A percentile compares a stretch with the other conserved stretches of the same genome.
Conservation (phyloP, 2,797 vertebrate genomes). For the Masticophis lateralis region DNA sequence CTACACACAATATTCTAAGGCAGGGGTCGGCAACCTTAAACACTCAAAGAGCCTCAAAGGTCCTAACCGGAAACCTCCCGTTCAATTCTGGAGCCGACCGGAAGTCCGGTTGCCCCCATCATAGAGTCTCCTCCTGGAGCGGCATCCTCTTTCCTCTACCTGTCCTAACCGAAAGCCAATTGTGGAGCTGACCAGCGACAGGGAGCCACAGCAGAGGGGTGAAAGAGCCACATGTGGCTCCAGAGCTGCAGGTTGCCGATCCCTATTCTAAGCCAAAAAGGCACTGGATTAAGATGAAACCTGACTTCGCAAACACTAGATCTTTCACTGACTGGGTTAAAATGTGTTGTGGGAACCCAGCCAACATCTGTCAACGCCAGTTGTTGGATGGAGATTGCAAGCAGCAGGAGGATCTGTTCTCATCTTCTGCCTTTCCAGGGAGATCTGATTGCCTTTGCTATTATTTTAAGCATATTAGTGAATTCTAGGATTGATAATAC, state of each 20-base stretch:
- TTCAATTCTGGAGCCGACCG: too few relatives aligned
- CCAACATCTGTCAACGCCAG: neutral
- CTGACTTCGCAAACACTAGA: neutral
- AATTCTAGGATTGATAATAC: conserved; percentile 17
- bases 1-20: neutral
- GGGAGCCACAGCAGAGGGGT: too few relatives aligned
- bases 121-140: too few relatives aligned
- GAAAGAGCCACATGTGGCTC: too few relatives aligned
- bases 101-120: too few relatives aligned
- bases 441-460: neutral
- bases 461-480: neutral
- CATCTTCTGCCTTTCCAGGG: neutral
- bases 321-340: neutral
- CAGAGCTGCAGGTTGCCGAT: too few relatives aligned
- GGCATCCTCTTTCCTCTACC: too few relatives aligned
- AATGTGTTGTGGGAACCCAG: neutral
- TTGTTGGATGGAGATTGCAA: neutral
- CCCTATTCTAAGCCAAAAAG: neutral
- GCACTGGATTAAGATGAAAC: neutral
- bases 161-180: too few relatives aligned
- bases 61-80: too few relatives aligned
- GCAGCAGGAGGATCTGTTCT: neutral
- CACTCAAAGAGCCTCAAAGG: too few relatives aligned
- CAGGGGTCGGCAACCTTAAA: neutral
- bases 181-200: too few relatives aligned